Conservation (phyloP, 2,113 vertebrate genomes). For the Thalassarche chlororhynchos region DNA sequence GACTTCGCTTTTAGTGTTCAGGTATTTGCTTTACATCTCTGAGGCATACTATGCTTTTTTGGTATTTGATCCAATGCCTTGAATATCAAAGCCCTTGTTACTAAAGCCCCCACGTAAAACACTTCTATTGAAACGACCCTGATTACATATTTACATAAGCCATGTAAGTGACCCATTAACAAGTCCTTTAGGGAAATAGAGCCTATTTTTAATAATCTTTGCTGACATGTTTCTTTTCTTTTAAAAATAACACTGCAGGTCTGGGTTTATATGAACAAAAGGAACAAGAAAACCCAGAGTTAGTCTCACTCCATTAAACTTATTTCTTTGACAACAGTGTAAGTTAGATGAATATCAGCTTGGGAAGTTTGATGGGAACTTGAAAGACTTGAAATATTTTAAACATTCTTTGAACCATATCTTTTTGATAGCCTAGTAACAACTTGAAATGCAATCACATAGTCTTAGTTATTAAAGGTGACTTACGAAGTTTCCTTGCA, state of each 20-base stretch:
- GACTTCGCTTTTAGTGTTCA: background rate
- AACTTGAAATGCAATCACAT: constrained; percentile 27
- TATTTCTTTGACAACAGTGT: constrained; percentile 35
- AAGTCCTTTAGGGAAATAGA: background rate
- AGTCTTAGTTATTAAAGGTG: constrained; percentile 19
- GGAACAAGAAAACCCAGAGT: background rate
- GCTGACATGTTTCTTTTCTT: background rate
- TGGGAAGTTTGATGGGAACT: background rate
- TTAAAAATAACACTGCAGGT: background rate
- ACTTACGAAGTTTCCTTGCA: background rate
- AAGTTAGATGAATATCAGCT: constrained; percentile 31
- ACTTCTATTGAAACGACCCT: background rate
- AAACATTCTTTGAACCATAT: background rate
- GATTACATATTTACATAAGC: constrained; percentile 43
- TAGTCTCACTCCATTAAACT: constrained; percentile 34
- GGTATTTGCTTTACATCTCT: constrained; percentile 4
- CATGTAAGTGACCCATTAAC: background rate
- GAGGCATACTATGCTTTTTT: background rate
- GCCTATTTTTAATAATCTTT: constrained; percentile 11
- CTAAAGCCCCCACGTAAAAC: background rate
- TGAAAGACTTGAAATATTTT: constrained; percentile 35
- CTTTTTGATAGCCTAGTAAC: constrained; percentile 30
- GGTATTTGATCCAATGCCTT: constrained; percentile 6
- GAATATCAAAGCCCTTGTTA: constrained; percentile 23
- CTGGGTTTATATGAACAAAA: background rate